A percentile compares a stretch with the other conserved stretches of the same genome.
phyloP scores from a whole-genome alignment of 2,797 vertebrate species.

The Gadopsis bispinosus region DNA sequence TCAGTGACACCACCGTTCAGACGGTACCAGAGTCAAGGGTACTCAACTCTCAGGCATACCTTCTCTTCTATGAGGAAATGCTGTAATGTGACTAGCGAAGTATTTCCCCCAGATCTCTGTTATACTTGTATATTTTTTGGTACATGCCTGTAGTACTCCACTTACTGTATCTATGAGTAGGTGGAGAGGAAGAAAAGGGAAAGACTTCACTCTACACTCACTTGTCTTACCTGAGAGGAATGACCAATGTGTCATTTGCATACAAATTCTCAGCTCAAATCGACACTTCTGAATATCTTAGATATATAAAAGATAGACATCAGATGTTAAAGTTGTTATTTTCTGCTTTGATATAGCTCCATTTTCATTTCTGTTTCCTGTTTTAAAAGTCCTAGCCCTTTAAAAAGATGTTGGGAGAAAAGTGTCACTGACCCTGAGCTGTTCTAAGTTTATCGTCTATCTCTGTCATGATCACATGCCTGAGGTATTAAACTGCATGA shows the following conservation, averaged over 20 bases:
- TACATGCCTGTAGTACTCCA: conserved; percentile 34
- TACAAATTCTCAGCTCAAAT: conserved; percentile 24
- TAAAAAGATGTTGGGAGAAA: conserved; percentile 23
- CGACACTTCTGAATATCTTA: conserved; percentile 24
- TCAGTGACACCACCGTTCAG: conserved; percentile 95
- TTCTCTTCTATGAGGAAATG: conserved; percentile 97
- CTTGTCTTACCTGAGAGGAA: conserved; percentile 27
- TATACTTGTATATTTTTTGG: conserved; percentile 45
- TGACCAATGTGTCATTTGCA: conserved; percentile 12
- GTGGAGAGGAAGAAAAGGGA: conserved; percentile 41
- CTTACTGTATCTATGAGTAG: conserved; percentile 31
- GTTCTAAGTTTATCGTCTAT: conserved; percentile 17
- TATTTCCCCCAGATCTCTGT: conserved; percentile 21
- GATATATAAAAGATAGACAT: conserved; percentile 25
- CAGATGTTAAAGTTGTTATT: conserved; percentile 16
- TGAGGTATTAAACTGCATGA: conserved; percentile 68
- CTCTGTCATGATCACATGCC: conserved; percentile 20
- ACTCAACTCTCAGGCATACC: conserved; percentile 96
- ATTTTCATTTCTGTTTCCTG: conserved; percentile 29
- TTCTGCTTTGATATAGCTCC: conserved; percentile 30
- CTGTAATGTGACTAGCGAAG: conserved; percentile 73
- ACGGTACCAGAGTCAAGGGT: conserved; percentile 95
- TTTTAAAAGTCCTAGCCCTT: conserved; percentile 33
- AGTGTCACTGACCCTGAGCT: conserved; percentile 32
- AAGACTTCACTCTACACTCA: conserved; percentile 31